Evolutionary conservation across 2,797 vertebrate species (phyloP), one percentile per base, ranked within the genome.

Genomic region (Karalla daura): DNA sequence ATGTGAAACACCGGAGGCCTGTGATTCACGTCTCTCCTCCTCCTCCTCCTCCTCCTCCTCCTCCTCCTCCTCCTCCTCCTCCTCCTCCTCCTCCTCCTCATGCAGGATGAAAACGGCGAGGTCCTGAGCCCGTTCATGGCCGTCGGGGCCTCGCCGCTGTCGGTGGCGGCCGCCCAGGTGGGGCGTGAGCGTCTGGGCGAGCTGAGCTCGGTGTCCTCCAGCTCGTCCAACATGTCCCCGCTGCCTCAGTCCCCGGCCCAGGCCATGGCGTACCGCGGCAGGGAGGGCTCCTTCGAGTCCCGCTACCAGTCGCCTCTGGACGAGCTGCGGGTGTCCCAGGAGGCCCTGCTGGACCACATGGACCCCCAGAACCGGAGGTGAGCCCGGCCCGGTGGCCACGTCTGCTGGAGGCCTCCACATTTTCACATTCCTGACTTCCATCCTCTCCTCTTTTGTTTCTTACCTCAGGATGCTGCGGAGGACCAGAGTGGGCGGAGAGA

Each of bases 71-170:
- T n/a, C n/a, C n/a, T n/a, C n/a, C n/a, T n/a, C n/a, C n/a, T n/a
- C n/a, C n/a, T n/a, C n/a, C n/a, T n/a, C n/a, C n/a, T n/a, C n/a
- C n/a, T n/a, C n/a, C n/a, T n/a, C n/a, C n/a, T n/a, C n/a, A n/a
- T n/a, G n/a, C 83, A 96, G 92, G 95, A 96, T 88, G 97, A 98
- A 87, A 99, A 98, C 0, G 95, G 96, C 0, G 98, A 98, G 69
- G 77, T 95, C 50, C 68, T 94, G 63, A 92, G 92, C 66, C 91
- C 94, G 2, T 95, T 96, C 9, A 71, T 87, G 0, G 65, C 70
- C 0, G 61, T 30, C 0, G 86, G 86, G 7, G 60, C 83, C 18
- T 40, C 74, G 1, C 9, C 88, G 0, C 41, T 65, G 28, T 36
- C 75, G 0, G 68, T 82, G 0, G 68, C 83, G 0, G 85, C 93